Evolutionary conservation across 2,888 invertebrate genomes (phyloP).

Genomic region (Oasisia sp.): DNA sequence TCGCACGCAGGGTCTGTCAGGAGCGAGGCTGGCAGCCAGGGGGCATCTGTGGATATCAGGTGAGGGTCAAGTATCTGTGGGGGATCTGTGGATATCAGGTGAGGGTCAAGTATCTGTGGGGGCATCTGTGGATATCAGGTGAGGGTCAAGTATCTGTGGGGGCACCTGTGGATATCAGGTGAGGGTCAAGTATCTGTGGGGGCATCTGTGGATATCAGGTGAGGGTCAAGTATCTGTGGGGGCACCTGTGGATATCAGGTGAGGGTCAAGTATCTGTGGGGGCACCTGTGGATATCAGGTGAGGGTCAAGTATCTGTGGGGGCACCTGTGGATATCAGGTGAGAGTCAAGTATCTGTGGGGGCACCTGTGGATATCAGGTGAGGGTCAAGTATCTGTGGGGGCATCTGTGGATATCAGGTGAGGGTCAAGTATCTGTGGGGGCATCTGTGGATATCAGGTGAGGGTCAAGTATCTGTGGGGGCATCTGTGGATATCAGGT

Average conservation of each 20-base stretch:
- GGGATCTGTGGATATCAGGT: neutral
- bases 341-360: too few species aligned
- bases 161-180: neutral
- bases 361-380: too few species aligned
- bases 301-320: too few species aligned
- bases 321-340: too few species aligned
- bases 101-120: neutral
- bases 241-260: too few species aligned
- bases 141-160: neutral
- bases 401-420: neutral
- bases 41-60: constrained; percentile 46
- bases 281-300: too few species aligned
- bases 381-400: too few species aligned
- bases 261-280: too few species aligned
- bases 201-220: neutral
- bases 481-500: too few species aligned
- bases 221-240: neutral
- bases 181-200: neutral
- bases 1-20: constrained; percentile 84
- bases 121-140: constrained; percentile 5
- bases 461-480: neutral
- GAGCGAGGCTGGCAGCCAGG: constrained; percentile 87
- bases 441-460: too few species aligned
- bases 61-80: neutral
- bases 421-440: too few species aligned